Conservation (phyloP, 2,888 invertebrate species). For the Homarus gammarus region DNA sequence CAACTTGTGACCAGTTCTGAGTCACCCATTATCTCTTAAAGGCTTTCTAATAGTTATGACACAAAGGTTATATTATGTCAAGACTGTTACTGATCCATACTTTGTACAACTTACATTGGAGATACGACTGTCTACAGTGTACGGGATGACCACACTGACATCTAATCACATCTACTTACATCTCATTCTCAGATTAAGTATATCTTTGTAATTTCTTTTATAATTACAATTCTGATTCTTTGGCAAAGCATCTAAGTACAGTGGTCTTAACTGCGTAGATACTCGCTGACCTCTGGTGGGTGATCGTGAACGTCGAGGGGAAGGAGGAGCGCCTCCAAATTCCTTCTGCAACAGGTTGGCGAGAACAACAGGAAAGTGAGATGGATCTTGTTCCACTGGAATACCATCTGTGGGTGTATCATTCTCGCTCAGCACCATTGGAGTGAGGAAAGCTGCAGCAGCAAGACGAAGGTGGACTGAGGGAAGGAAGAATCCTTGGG, state of each 20-base stretch:
- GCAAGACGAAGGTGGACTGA: conserved; percentile 69
- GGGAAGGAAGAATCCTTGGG: conserved; percentile 4
- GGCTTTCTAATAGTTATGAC: too few relatives aligned
- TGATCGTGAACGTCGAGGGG: conserved; percentile 55
- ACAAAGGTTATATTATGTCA: too few relatives aligned
- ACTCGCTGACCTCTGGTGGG: conserved; percentile 58
- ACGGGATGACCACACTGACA: background rate
- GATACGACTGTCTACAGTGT: background rate
- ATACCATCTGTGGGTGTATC: conserved; percentile 73
- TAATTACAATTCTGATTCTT: background rate
- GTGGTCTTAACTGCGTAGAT: conserved; percentile 9
- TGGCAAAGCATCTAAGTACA: background rate
- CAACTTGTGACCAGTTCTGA: too few relatives aligned
- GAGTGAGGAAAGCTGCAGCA: conserved; percentile 62
- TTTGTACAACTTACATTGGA: background rate
- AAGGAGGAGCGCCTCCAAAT: conserved; percentile 61
- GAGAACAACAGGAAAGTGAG: conserved; percentile 81
- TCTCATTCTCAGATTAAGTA: background rate
- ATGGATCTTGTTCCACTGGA: conserved; percentile 78
- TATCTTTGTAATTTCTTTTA: background rate
- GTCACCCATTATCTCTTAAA: too few relatives aligned
- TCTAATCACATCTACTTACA: background rate
- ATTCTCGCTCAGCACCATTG: conserved; percentile 64
- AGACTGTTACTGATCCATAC: background rate
- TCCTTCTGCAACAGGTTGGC: conserved; percentile 80